phyloP scores from a whole-genome alignment of 2,797 vertebrate genomes.

The Chelidonichthys spinosus region DNA sequence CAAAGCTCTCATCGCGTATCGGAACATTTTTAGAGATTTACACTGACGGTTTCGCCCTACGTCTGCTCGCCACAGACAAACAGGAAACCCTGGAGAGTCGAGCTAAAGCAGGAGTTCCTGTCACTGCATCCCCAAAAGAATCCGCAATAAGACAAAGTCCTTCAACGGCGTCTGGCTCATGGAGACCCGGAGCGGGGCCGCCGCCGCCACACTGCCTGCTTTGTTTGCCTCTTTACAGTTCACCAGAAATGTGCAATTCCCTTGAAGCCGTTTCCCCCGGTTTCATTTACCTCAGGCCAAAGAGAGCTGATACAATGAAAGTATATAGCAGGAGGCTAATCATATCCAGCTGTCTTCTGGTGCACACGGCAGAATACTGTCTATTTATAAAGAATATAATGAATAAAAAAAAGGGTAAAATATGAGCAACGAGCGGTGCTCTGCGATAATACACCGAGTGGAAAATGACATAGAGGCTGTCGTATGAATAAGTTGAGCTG shows the following conservation, averaged over 20 bases:
- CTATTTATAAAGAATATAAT: conserved; percentile 76
- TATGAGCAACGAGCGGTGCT: conserved; percentile 15
- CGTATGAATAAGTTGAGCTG: conserved; percentile 35
- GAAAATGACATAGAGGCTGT: conserved; percentile 59
- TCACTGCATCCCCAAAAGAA: conserved; percentile 49
- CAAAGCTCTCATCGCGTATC: conserved; percentile 34
- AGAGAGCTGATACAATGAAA: conserved; percentile 83
- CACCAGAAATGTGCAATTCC: conserved; percentile 74
- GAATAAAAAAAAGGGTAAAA: conserved; percentile 53
- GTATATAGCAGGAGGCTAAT: conserved; percentile 79
- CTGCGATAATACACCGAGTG: conserved; percentile 59
- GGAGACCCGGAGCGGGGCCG: conserved; percentile 35
- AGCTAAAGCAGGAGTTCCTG: conserved; percentile 56
- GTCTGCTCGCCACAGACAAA: conserved; percentile 53
- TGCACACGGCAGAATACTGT: conserved; percentile 69
- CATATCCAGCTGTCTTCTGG: conserved; percentile 80
- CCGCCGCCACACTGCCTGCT: conserved; percentile 77
- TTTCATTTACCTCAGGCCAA: conserved; percentile 83
- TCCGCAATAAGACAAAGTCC: conserved; percentile 49
- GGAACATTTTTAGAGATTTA: conserved; percentile 23
- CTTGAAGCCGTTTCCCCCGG: conserved; percentile 66
- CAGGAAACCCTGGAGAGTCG: conserved; percentile 58
- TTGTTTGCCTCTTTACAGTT: conserved; percentile 78
- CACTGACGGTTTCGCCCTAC: conserved; percentile 40
- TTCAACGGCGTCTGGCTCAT: conserved; percentile 51